phyloP scores from a whole-genome alignment of 1,140 invertebrate genomes.

The Chironomus tepperi region DNA sequence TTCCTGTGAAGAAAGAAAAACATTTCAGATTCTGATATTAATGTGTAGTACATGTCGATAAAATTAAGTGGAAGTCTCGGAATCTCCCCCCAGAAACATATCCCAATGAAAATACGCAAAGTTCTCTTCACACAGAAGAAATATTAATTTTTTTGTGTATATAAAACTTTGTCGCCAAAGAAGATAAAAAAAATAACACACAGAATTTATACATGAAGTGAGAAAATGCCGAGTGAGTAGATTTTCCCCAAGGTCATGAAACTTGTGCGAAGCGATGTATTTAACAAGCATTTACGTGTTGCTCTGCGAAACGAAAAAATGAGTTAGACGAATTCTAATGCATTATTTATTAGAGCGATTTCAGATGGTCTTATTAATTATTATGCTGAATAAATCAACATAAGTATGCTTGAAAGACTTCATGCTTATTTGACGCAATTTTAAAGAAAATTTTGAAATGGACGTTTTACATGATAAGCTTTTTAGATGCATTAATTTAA shows the following conservation, averaged over 20 bases:
- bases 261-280: background rate
- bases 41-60: background rate
- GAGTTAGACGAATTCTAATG: too few species aligned
- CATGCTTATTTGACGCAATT: too few species aligned
- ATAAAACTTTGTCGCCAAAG: background rate
- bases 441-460: too few species aligned
- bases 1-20: background rate
- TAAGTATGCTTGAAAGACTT: too few species aligned
- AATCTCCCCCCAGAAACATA: background rate
- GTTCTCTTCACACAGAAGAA: background rate
- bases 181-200: constrained; percentile 14
- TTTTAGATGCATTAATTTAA: too few species aligned
- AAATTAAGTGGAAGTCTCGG: background rate
- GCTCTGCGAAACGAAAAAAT: background rate
- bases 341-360: too few species aligned
- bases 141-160: background rate
- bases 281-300: constrained; percentile 7
- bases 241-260: background rate
- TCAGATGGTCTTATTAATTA: too few species aligned
- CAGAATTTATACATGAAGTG: background rate
- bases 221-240: background rate
- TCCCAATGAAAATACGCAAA: background rate
- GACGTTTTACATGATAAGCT: too few species aligned
- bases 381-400: too few species aligned
- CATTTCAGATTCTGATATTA: background rate